Conservation (phyloP, 2,888 invertebrate species). For the Conus canariensis region DNA sequence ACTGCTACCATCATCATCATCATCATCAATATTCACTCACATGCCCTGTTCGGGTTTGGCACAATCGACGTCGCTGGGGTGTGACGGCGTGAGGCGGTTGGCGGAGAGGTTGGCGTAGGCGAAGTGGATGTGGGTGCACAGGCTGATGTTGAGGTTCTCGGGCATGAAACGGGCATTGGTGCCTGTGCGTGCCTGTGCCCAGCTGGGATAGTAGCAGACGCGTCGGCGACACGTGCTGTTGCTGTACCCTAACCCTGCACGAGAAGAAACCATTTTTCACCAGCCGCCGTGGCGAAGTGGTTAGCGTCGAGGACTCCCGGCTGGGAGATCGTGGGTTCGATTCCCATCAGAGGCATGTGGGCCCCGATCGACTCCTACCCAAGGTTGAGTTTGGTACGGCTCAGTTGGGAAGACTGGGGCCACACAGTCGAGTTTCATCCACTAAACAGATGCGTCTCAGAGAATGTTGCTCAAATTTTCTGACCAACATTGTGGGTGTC, state of each 20-base stretch:
- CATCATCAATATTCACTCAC: background rate
- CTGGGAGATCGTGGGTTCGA: too few species aligned
- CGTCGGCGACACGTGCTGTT: slow-evolving; percentile 29
- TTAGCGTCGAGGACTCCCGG: too few species aligned
- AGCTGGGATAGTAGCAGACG: slow-evolving; percentile 47
- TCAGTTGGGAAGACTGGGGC: too few species aligned
- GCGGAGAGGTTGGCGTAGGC: slow-evolving; percentile 99
- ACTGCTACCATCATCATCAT: background rate
- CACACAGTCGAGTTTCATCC: too few species aligned
- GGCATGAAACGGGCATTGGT: slow-evolving; percentile 87
- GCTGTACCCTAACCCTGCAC: background rate
- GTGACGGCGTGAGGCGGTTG: slow-evolving; percentile 94
- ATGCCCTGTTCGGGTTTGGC: slow-evolving; percentile 35
- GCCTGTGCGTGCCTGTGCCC: slow-evolving; percentile 38
- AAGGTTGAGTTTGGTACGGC: too few species aligned
- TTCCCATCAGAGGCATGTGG: too few species aligned
- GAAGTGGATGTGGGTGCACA: slow-evolving; percentile 97
- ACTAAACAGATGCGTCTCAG: too few species aligned
- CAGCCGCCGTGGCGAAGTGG: too few species aligned
- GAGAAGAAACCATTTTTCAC: background rate
- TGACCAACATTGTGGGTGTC: too few species aligned
- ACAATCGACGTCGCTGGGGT: slow-evolving; percentile 90
- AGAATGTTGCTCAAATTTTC: too few species aligned
- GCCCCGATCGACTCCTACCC: too few species aligned
- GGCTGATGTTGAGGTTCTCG: slow-evolving; percentile 94